Conservation (phyloP, 2,888 invertebrate genomes). For the Drosophila meridiana region DNA sequence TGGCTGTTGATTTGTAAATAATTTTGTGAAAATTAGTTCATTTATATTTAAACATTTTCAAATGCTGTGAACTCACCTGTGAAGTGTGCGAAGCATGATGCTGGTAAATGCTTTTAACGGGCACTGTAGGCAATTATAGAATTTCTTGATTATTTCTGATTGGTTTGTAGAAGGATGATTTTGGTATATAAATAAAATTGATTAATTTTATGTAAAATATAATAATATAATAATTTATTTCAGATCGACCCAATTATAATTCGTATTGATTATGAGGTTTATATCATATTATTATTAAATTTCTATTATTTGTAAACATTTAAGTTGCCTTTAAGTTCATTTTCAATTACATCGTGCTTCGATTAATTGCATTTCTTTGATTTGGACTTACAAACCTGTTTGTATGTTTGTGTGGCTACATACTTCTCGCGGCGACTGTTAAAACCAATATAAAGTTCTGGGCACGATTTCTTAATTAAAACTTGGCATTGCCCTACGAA, state of each 20-base stretch:
- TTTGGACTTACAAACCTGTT: constrained; percentile 13
- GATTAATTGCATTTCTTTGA: constrained; percentile 55
- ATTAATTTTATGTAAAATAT: too few species aligned
- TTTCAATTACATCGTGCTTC: constrained; percentile 29
- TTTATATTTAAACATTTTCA: constrained; percentile 55
- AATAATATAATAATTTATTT: too few species aligned
- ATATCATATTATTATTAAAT: too few species aligned
- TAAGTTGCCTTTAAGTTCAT: constrained; percentile 1
- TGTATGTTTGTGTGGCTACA: constrained; percentile 33
- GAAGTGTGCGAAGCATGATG: constrained; percentile 19
- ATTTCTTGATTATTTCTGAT: background rate
- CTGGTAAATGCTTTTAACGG: background rate
- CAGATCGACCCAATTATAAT: too few species aligned
- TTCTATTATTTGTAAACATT: background rate
- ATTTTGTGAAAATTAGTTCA: constrained; percentile 68
- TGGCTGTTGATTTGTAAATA: constrained; percentile 62
- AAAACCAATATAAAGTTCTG: constrained; percentile 54
- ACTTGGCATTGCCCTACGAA: constrained; percentile 64
- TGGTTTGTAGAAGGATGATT: background rate
- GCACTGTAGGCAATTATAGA: background rate
- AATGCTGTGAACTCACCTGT: constrained; percentile 26
- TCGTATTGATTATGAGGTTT: too few species aligned
- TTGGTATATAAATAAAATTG: background rate
- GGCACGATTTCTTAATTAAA: constrained; percentile 77
- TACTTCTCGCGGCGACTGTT: constrained; percentile 36